A percentile compares a stretch with the other conserved stretches of the same genome.
Evolutionary conservation across 2,113 vertebrate species (phyloP).

Genomic region (Engraulis encrasicolus): DNA sequence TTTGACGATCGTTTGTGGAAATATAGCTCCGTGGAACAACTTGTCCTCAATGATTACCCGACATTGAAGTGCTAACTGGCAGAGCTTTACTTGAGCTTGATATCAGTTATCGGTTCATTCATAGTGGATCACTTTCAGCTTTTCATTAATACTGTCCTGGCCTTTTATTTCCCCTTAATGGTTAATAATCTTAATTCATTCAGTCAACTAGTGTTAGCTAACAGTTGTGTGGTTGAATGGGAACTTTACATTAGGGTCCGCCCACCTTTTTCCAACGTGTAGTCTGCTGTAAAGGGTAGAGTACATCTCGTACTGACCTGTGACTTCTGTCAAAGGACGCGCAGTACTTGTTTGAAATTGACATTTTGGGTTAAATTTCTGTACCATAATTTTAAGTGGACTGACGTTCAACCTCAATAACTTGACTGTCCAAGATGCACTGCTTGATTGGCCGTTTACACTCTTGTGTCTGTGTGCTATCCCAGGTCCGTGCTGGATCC

Average conservation of each 20-base stretch:
- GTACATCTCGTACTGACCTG: not conserved
- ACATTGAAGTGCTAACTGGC: not conserved
- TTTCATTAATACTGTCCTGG: not conserved
- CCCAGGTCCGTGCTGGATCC: conserved; percentile 91
- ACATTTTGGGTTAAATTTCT: not conserved
- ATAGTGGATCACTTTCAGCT: not conserved
- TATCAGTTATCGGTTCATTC: not conserved
- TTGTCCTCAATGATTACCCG: not conserved
- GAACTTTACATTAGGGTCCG: not conserved
- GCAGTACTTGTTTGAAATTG: not conserved
- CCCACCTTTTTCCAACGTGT: not conserved
- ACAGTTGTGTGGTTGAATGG: not conserved
- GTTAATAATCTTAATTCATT: not conserved
- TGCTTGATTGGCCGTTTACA: not conserved
- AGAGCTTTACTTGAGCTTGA: not conserved
- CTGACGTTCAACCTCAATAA: not conserved
- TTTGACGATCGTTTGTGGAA: not conserved
- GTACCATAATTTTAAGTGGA: not conserved
- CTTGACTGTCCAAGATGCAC: not conserved
- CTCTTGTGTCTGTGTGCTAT: conserved; percentile 13
- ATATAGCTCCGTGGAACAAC: not conserved
- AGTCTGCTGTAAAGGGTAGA: not conserved
- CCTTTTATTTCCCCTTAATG: not conserved
- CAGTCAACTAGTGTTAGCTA: not conserved
- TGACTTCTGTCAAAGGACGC: not conserved